Base-by-base conservation (phyloP, 2,888 invertebrate genomes). In the Mesoligia furuncula region DNA sequence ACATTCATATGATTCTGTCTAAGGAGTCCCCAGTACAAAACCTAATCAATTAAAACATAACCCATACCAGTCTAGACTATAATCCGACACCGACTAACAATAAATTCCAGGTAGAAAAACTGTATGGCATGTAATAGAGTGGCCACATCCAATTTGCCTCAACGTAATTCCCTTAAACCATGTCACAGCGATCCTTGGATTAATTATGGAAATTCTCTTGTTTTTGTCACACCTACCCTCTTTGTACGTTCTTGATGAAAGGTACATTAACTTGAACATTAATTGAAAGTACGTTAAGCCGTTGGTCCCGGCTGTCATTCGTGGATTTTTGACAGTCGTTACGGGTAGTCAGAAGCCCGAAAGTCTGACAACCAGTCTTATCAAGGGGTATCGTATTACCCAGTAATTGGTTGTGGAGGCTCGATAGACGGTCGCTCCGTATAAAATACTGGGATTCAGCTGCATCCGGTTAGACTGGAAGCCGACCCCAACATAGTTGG, bases 161-260 rank as follows among this genome's bases (percentile, higher is more conserved):
- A 88, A 77, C 86, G 84, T 94, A 94, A 95, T 94, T 94, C 91
- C 90, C 92, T 93, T 92, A 92, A 81, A 80, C 77, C 79, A 87
- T 90, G 90, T 91, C 91, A 91, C 88, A 85, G 83, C 80, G 88
- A 89, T 79, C 85, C 87, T 83, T 87, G 90, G 93, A 94, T 94
- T 95, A 93, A 95, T 95, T 94, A 95, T 94, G 94, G 90, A 93
- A 94, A 95, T 94, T 93, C 90, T 91, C 90, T 90, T 92, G 91
- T 93, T 93, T 90, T 91, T 90, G 88, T 90, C 88, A 87, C 89
- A 85, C 86, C 82, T 84, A 72, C 78, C 83, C 68, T 77, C 77
- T 79, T 84, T 86, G 81, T 65, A 77, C 74, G 81, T 80, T 80
- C 65, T 42, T 85, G 85, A 87, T 85, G 79, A n/a, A n/a, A n/a